phyloP scores from a whole-genome alignment of 92 coral and sea anemone genomes.

The Pocillopora meandrina region DNA sequence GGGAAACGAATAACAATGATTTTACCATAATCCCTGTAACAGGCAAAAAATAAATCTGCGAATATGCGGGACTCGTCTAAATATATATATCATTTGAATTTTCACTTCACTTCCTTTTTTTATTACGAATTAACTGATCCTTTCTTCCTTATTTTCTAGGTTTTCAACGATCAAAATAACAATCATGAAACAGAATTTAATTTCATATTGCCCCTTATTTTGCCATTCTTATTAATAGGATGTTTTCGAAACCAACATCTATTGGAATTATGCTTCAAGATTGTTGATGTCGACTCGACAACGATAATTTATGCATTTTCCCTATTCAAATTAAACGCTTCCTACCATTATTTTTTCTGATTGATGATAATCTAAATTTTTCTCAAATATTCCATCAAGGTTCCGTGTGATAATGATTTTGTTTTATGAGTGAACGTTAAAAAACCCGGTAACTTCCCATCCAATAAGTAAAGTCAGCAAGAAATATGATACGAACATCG shows the following conservation, averaged over 20 bases:
- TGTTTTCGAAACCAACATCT: not conserved
- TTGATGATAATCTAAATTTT: not conserved
- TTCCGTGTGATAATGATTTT: no score
- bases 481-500: not conserved
- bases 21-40: constrained; percentile 3
- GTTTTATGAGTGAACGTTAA: no score
- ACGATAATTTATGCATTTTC: constrained; percentile 6
- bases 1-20: not conserved
- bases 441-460: no score
- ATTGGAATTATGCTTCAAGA: not conserved
- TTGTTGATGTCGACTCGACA: no score
- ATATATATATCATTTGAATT: not conserved
- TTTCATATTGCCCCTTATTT: not conserved
- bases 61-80: not conserved
- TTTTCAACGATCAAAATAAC: not conserved
- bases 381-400: no score
- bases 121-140: not conserved
- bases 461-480: not conserved
- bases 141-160: not conserved
- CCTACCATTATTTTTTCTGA: not conserved
- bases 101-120: not conserved
- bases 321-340: not conserved
- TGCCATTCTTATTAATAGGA: not conserved
- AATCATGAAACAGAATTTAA: not conserved
- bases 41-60: not conserved